Conservation (phyloP, 2,113 vertebrate species). For the Grallaria varia region DNA sequence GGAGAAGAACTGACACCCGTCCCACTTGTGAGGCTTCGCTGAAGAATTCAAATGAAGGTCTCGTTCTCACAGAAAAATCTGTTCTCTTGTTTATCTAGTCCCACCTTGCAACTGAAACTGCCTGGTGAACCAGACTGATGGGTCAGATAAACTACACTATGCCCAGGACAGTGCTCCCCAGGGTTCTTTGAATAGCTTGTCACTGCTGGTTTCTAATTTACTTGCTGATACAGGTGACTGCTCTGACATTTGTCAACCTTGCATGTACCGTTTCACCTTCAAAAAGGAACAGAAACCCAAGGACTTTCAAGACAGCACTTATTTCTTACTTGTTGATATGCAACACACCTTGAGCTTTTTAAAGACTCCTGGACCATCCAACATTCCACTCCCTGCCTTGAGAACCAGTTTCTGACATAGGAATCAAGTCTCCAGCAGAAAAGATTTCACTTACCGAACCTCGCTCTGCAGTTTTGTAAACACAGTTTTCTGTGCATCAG, state of each 20-base stretch:
- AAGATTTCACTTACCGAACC: background rate
- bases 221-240: slow-evolving; percentile 11
- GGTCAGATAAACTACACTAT: background rate
- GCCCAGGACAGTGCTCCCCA: background rate
- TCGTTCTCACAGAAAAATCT: background rate
- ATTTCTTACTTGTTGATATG: slow-evolving; percentile 23
- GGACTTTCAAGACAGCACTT: slow-evolving; percentile 40
- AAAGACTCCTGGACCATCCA: background rate
- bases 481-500: background rate
- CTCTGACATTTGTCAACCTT: slow-evolving; percentile 50
- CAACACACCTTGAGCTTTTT: background rate
- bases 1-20: background rate
- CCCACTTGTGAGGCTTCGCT: background rate
- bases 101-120: background rate
- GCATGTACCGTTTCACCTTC: slow-evolving; percentile 12
- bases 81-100: background rate
- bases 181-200: slow-evolving; percentile 7
- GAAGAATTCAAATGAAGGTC: slow-evolving; percentile 13
- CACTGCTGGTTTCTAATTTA: slow-evolving; percentile 13
- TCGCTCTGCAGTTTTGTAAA: background rate
- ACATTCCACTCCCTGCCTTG: background rate
- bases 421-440: background rate
- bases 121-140: background rate
- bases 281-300: slow-evolving; percentile 59
- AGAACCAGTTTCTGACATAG: background rate